A percentile compares a stretch with the other conserved stretches of the same genome.
These are phyloP conservation scores for Lepidocyrtoides sp. DNA, from an alignment of 2,888 invertebrate species.

Conservation along the genomic window DNA sequence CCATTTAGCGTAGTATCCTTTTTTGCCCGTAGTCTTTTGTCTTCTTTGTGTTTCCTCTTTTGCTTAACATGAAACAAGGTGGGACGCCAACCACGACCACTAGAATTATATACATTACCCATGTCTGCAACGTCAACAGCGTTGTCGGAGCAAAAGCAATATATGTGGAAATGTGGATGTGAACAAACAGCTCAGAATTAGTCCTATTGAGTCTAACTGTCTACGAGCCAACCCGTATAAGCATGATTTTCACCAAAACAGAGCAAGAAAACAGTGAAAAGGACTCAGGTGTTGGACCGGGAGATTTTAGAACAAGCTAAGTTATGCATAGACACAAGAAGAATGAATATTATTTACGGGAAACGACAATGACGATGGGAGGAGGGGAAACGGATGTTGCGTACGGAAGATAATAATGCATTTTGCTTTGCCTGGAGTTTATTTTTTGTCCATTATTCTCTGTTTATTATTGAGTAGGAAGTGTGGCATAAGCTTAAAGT, in stretches of 20 bases:
- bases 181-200: background rate
- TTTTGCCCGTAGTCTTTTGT: background rate
- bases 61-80: slow-evolving; percentile 4
- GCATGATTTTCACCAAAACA: background rate
- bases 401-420: slow-evolving; percentile 34
- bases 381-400: slow-evolving; percentile 23
- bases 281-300: slow-evolving; percentile 60
- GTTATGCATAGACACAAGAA: background rate
- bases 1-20: background rate
- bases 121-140: background rate
- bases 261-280: background rate
- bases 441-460: background rate
- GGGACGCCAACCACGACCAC: background rate
- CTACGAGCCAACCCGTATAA: background rate
- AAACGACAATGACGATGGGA: background rate
- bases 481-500: too few species aligned
- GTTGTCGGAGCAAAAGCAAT: too few species aligned
- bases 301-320: slow-evolving; percentile 40
- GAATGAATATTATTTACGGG: slow-evolving; percentile 64
- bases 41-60: background rate
- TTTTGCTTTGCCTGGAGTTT: slow-evolving; percentile 1
- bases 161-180: background rate
- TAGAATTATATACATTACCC: background rate
- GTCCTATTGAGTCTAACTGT: background rate
- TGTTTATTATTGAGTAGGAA: background rate